phyloP scores from a whole-genome alignment of 2,113 vertebrate species.

The Myiopsitta monachus region DNA sequence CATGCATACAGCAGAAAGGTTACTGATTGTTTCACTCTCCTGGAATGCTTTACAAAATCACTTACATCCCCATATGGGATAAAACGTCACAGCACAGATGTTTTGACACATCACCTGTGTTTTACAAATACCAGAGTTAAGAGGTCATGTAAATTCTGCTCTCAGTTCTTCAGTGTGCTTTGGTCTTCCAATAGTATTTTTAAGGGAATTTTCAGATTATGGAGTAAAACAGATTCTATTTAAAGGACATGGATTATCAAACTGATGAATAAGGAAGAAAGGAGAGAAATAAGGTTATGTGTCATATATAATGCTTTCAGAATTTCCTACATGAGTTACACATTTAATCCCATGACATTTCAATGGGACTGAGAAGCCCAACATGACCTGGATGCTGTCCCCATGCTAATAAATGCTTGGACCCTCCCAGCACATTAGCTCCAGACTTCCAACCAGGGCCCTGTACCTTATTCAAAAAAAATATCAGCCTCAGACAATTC shows the following conservation, averaged over 20 bases:
- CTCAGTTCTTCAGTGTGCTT: neutral
- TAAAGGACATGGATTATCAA: neutral
- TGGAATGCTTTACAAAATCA: slow-evolving; percentile 49
- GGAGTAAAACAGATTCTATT: neutral
- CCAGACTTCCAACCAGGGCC: neutral
- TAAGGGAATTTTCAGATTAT: neutral
- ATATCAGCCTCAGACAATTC: neutral
- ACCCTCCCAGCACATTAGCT: neutral
- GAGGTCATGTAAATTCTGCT: neutral
- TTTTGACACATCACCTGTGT: slow-evolving; percentile 27
- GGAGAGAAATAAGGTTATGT: neutral
- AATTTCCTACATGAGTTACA: neutral
- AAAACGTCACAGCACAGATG: slow-evolving; percentile 17
- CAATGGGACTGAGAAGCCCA: neutral
- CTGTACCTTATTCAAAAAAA: neutral
- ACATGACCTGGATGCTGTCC: neutral
- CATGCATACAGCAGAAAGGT: neutral
- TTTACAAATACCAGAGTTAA: slow-evolving; percentile 14
- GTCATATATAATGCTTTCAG: neutral
- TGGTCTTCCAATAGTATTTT: neutral
- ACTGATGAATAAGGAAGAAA: neutral
- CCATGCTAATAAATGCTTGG: neutral
- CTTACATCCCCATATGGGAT: slow-evolving; percentile 1
- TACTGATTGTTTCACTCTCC: neutral
- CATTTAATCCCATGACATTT: neutral